These are phyloP conservation scores for Oreocharis arfaki DNA, from an alignment of 2,113 vertebrate species.

Conservation along the genomic window DNA sequence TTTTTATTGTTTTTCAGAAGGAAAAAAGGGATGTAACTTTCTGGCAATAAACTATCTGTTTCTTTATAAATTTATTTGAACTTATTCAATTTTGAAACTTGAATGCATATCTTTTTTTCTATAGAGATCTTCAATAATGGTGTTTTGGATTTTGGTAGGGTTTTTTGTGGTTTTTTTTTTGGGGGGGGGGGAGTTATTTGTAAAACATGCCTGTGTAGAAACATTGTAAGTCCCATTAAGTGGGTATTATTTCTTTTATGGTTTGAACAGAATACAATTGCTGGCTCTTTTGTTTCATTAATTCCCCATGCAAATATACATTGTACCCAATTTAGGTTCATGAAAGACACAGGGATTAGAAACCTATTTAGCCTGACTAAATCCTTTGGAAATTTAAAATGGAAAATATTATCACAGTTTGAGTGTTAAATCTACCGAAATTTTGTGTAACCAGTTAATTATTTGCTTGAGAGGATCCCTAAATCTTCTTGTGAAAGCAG, in stretches of 20 bases:
- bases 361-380: conserved; percentile 14
- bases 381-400: conserved; percentile 13
- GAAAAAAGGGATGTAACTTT: not conserved
- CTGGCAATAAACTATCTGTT: not conserved
- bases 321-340: not conserved
- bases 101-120: not conserved
- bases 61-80: not conserved
- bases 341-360: conserved; percentile 15
- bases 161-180: not conserved
- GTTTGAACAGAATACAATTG: not conserved
- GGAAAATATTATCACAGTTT: conserved; percentile 12
- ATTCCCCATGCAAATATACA: not conserved
- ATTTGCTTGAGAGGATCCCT: conserved; percentile 29
- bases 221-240: not conserved
- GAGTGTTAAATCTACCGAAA: not conserved
- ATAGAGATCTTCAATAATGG: not conserved
- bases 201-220: not conserved
- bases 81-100: not conserved
- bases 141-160: not conserved
- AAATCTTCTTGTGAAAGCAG: not conserved
- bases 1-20: not conserved
- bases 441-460: conserved; percentile 8
- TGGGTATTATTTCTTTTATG: not conserved
- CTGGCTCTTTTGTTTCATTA: conserved; percentile 14
- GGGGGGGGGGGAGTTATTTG: no score